Evolutionary conservation across 2,797 vertebrate species (phyloP).

Genomic region (Ctenopoma kingsleyae): DNA sequence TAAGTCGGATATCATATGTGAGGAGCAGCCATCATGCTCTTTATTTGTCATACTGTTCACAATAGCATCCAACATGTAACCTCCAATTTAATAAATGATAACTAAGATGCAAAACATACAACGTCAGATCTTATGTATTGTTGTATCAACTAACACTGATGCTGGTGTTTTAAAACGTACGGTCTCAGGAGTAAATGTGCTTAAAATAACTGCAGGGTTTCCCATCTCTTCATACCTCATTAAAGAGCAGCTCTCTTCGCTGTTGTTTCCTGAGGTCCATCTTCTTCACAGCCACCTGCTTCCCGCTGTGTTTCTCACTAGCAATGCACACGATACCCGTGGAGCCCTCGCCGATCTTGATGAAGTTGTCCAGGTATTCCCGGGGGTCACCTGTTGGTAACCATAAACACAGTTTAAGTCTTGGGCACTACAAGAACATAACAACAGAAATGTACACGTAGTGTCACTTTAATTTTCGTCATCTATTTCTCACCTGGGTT

Average conservation of each 20-base stretch:
- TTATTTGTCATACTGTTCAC: background rate
- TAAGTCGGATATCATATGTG: background rate
- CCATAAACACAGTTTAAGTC: background rate
- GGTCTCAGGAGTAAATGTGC: background rate
- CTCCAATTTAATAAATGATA: background rate
- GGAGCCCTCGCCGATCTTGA: constrained; percentile 98
- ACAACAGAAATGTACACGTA: background rate
- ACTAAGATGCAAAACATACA: background rate
- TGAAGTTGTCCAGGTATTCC: constrained; percentile 97
- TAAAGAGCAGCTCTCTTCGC: constrained; percentile 96
- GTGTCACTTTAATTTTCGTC: background rate
- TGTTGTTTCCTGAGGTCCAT: constrained; percentile 99
- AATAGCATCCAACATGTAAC: background rate
- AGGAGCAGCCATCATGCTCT: background rate
- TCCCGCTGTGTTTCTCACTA: constrained; percentile 96
- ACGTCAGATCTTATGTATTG: background rate
- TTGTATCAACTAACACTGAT: background rate
- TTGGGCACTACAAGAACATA: background rate
- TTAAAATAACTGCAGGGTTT: background rate
- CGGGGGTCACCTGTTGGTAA: constrained; percentile 88
- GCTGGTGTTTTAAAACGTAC: background rate
- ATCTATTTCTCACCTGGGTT: constrained; percentile 87
- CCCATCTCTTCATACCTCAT: constrained; percentile 86
- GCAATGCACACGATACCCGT: constrained; percentile 98
- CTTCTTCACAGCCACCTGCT: constrained; percentile 98